These are phyloP conservation scores for Engystomops pustulosus DNA, from an alignment of 2,113 vertebrate species.

Conservation along the genomic window DNA sequence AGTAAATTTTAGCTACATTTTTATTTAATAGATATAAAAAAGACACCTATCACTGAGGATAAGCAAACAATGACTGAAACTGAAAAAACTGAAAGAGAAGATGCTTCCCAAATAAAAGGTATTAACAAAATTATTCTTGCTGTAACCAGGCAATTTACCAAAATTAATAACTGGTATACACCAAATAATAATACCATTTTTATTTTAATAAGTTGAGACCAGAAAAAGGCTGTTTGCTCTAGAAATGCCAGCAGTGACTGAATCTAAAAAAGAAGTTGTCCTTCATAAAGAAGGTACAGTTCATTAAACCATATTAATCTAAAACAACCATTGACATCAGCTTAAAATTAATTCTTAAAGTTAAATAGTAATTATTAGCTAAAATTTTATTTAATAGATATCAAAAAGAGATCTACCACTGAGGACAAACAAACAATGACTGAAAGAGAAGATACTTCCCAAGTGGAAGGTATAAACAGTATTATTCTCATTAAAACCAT, in stretches of 20 bases:
- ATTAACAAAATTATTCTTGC: not conserved
- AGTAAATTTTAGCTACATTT: not conserved
- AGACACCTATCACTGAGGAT: constrained; percentile 2
- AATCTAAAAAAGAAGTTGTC: not conserved
- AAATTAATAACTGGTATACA: too few relatives aligned
- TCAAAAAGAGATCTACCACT: constrained; percentile 27
- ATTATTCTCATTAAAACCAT: not conserved
- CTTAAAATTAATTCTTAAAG: not conserved
- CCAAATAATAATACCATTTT: not conserved
- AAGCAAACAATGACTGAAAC: constrained; percentile 37
- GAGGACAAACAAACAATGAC: constrained; percentile 25
- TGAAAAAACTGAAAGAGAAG: constrained; percentile 52
- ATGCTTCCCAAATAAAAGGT: constrained; percentile 29
- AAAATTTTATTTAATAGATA: constrained; percentile 44
- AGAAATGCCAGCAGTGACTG: not conserved
- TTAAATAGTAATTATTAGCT: not conserved
- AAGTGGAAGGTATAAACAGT: not conserved
- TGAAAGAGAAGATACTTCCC: not conserved
- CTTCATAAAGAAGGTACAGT: too few relatives aligned
- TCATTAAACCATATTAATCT: not conserved
- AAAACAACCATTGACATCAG: not conserved
- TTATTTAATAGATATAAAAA: too few relatives aligned
- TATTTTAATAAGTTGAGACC: constrained; percentile 46
- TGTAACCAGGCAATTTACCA: too few relatives aligned
- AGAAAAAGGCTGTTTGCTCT: not conserved